Evolutionary conservation across 2,797 vertebrate genomes (phyloP).

Genomic region (Epinephelus awoara): DNA sequence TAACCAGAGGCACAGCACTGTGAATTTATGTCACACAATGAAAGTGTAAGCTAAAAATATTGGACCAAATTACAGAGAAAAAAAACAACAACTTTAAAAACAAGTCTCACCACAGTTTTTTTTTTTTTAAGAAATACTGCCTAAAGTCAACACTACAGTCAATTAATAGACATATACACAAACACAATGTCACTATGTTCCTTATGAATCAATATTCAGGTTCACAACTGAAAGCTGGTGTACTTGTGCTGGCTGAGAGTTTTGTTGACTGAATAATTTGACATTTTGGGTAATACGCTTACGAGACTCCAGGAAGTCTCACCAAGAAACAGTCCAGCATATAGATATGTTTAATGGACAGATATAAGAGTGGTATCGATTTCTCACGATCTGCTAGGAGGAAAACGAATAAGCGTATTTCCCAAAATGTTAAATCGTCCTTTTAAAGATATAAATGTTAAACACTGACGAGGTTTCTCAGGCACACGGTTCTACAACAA

Average conservation of each 20-base stretch:
- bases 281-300: background rate
- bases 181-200: constrained; percentile 20
- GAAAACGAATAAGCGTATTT: background rate
- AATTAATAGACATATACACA: constrained; percentile 1
- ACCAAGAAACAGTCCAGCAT: background rate
- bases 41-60: background rate
- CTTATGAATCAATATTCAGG: background rate
- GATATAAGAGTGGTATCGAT: background rate
- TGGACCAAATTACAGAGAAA: constrained; percentile 13
- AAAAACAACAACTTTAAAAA: constrained; percentile 12
- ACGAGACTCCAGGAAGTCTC: background rate
- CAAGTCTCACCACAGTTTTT: constrained; percentile 1
- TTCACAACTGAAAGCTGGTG: background rate
- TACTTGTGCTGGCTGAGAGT: background rate
- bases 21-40: background rate
- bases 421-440: background rate
- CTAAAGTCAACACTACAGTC: constrained; percentile 27
- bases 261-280: background rate
- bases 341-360: background rate
- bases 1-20: background rate
- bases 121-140: constrained; percentile 44
- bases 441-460: background rate
- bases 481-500: background rate
- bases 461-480: background rate
- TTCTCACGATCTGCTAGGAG: background rate